phyloP scores from a whole-genome alignment of 2,113 vertebrate genomes.

The Hepsetus odoe region DNA sequence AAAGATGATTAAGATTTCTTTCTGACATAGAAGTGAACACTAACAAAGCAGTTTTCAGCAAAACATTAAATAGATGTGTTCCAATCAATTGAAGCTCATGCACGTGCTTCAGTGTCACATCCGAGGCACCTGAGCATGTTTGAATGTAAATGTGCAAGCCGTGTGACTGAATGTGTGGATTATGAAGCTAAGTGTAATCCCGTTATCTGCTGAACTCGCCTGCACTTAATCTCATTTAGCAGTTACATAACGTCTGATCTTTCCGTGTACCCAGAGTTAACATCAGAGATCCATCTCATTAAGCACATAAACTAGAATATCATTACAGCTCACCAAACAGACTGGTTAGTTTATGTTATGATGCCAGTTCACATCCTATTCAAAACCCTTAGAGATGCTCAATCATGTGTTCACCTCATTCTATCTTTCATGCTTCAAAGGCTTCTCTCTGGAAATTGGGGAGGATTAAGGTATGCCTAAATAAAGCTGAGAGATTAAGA shows the following conservation, averaged over 20 bases:
- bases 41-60: background rate
- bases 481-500: constrained; percentile 64
- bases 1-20: background rate
- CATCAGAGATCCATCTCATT: constrained; percentile 43
- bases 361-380: background rate
- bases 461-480: constrained; percentile 50
- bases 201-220: constrained; percentile 59
- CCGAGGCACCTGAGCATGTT: constrained; percentile 58
- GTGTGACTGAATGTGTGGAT: background rate
- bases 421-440: constrained; percentile 15
- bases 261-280: background rate
- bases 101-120: background rate
- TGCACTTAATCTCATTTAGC: constrained; percentile 65
- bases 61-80: background rate
- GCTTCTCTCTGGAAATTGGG: constrained; percentile 20
- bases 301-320: background rate
- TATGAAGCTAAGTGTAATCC: constrained; percentile 62
- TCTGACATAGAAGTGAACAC: background rate
- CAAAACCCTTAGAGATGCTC: background rate
- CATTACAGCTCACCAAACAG: background rate
- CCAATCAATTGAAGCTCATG: background rate
- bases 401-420: background rate
- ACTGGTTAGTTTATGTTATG: background rate
- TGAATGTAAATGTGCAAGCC: background rate
- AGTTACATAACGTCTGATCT: constrained; percentile 68